phyloP scores from a whole-genome alignment of 1,140 invertebrate species.

The Procambarus virginalis region DNA sequence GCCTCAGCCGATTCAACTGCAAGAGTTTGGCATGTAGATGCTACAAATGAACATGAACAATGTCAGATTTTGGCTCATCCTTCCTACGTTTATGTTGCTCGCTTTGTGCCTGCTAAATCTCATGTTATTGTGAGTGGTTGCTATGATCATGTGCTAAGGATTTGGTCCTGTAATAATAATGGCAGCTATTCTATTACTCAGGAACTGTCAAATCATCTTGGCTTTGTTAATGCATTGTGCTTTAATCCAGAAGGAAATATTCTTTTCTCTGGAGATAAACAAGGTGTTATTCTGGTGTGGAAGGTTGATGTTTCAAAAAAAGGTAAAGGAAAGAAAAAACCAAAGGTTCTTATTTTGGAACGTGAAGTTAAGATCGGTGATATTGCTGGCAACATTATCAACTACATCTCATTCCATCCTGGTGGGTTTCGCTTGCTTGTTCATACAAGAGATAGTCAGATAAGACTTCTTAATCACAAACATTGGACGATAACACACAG shows the following conservation, averaged over 20 bases:
- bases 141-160: slow-evolving; percentile 57
- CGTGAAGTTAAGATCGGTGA: slow-evolving; percentile 46
- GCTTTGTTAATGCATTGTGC: slow-evolving; percentile 55
- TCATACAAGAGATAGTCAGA: slow-evolving; percentile 53
- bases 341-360: slow-evolving; percentile 16
- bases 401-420: slow-evolving; percentile 35
- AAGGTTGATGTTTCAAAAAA: slow-evolving; percentile 1
- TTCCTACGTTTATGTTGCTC: slow-evolving; percentile 50
- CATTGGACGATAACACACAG: slow-evolving; percentile 60
- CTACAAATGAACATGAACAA: slow-evolving; percentile 3
- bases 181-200: slow-evolving; percentile 37
- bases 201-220: slow-evolving; percentile 45
- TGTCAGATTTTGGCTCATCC: slow-evolving; percentile 42
- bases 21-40: slow-evolving; percentile 34
- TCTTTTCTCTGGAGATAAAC: slow-evolving; percentile 58
- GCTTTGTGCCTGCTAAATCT: slow-evolving; percentile 26
- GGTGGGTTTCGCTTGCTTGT: slow-evolving; percentile 49
- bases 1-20: slow-evolving; percentile 58
- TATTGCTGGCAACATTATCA: slow-evolving; percentile 41
- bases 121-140: slow-evolving; percentile 37
- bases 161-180: slow-evolving; percentile 29
- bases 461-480: slow-evolving; percentile 45
- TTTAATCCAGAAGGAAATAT: slow-evolving; percentile 37
- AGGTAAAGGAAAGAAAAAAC: slow-evolving; percentile 39
- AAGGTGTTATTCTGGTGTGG: slow-evolving; percentile 56